phyloP scores from a whole-genome alignment of 2,888 invertebrate species.

The Patella caerulea region DNA sequence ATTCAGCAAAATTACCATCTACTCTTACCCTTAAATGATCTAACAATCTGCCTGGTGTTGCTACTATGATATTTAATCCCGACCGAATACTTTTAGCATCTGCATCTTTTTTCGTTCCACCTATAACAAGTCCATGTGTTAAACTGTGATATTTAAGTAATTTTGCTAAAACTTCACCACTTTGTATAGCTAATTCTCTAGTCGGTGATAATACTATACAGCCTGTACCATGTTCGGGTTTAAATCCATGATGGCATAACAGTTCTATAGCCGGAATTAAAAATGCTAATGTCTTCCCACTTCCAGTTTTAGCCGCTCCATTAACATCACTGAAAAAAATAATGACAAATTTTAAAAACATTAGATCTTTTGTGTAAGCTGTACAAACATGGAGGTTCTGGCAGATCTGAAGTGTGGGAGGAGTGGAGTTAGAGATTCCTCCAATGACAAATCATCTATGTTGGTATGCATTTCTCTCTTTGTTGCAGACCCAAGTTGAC shows the following conservation, averaged over 20 bases:
- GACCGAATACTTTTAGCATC: constrained; percentile 78
- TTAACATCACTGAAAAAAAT: constrained; percentile 81
- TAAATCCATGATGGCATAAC: constrained; percentile 88
- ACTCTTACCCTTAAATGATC: constrained; percentile 80
- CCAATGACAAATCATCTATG: no score
- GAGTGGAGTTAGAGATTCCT: no score
- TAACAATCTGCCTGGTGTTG: constrained; percentile 91
- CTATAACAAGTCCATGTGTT: constrained; percentile 4
- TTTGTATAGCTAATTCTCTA: constrained; percentile 5
- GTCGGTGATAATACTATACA: constrained; percentile 3
- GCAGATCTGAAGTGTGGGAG: no score
- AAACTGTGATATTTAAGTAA: background rate
- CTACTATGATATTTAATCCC: constrained; percentile 84
- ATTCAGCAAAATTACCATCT: no score
- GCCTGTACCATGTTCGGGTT: constrained; percentile 84
- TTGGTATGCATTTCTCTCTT: no score
- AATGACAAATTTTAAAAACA: background rate
- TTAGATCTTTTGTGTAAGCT: no score
- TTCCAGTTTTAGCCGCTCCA: constrained; percentile 95
- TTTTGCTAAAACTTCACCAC: background rate
- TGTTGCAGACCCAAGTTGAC: no score
- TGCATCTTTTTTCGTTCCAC: background rate
- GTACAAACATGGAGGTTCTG: no score
- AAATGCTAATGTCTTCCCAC: constrained; percentile 95
- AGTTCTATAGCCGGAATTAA: constrained; percentile 93